Percentiles rank a stretch among this genome's conserved stretches.
phyloP scores from a whole-genome alignment of 2,888 invertebrate species.

The Malachius bipustulatus region DNA sequence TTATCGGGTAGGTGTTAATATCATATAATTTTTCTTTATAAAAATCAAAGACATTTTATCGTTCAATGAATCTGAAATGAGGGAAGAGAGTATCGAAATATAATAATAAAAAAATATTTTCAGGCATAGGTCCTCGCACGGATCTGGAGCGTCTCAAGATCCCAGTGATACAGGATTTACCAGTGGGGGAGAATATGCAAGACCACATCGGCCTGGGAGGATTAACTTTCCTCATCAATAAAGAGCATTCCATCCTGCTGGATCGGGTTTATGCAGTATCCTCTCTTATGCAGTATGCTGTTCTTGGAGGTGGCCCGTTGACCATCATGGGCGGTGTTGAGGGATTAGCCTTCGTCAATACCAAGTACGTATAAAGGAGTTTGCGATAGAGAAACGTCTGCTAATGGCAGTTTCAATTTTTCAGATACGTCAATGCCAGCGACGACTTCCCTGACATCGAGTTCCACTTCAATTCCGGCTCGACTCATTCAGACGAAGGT shows the following conservation, averaged over 20 bases:
- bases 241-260: slow-evolving; percentile 67
- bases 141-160: slow-evolving; percentile 63
- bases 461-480: slow-evolving; percentile 79
- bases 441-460: slow-evolving; percentile 84
- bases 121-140: slow-evolving; percentile 70
- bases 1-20: too few species aligned
- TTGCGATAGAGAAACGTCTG: too few species aligned
- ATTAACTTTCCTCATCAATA: slow-evolving; percentile 67
- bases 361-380: too few species aligned
- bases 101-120: too few species aligned
- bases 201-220: slow-evolving; percentile 84
- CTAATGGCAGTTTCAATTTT: slow-evolving; percentile 80
- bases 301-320: slow-evolving; percentile 70
- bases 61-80: too few species aligned
- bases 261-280: slow-evolving; percentile 65
- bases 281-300: slow-evolving; percentile 72
- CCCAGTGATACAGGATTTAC: slow-evolving; percentile 66
- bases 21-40: too few species aligned
- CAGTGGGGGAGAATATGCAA: slow-evolving; percentile 78
- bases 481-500: slow-evolving; percentile 78
- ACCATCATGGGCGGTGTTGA: slow-evolving; percentile 85
- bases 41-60: too few species aligned
- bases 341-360: slow-evolving; percentile 23
- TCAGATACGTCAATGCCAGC: slow-evolving; percentile 63
- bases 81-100: too few species aligned